These are phyloP conservation scores for Emesis russula DNA, from an alignment of 2,888 invertebrate species.

Conservation along the genomic window DNA sequence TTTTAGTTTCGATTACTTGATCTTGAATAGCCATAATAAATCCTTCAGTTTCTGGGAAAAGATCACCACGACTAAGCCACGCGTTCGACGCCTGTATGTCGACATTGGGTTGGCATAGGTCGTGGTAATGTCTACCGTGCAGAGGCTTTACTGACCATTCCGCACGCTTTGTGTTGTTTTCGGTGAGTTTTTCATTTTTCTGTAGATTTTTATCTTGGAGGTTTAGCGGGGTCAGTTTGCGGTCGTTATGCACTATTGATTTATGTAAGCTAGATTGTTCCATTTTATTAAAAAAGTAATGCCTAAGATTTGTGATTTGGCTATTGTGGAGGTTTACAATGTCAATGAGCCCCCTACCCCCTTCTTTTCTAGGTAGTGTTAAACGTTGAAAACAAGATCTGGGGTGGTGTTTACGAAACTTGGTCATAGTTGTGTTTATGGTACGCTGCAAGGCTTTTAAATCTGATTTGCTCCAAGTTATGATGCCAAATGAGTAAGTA, in stretches of 20 bases:
- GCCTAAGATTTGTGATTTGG: slow-evolving; percentile 4
- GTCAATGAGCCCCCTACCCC: slow-evolving; percentile 62
- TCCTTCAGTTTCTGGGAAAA: slow-evolving; percentile 66
- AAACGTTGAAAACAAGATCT: slow-evolving; percentile 59
- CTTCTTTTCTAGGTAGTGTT: slow-evolving; percentile 62
- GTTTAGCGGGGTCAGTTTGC: slow-evolving; percentile 7
- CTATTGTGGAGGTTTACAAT: slow-evolving; percentile 33
- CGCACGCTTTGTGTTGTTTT: slow-evolving; percentile 1
- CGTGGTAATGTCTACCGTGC: neutral
- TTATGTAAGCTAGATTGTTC: slow-evolving; percentile 13
- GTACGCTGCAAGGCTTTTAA: slow-evolving; percentile 15
- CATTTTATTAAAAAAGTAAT: slow-evolving; percentile 6
- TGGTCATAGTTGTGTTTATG: slow-evolving; percentile 35
- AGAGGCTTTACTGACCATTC: too few relatives aligned
- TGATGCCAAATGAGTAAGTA: slow-evolving; percentile 74
- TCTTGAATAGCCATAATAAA: too few relatives aligned
- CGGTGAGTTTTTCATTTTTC: neutral
- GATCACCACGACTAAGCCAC: slow-evolving; percentile 51
- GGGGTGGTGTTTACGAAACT: slow-evolving; percentile 74
- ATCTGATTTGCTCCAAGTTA: slow-evolving; percentile 69
- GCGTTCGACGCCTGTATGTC: slow-evolving; percentile 67
- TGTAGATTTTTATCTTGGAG: neutral
- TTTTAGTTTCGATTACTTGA: slow-evolving; percentile 65
- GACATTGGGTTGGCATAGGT: slow-evolving; percentile 27
- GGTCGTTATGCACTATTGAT: neutral